These are phyloP conservation scores for Rhamphomyia laevipes DNA, from an alignment of 2,888 invertebrate genomes.

Conservation along the genomic window DNA sequence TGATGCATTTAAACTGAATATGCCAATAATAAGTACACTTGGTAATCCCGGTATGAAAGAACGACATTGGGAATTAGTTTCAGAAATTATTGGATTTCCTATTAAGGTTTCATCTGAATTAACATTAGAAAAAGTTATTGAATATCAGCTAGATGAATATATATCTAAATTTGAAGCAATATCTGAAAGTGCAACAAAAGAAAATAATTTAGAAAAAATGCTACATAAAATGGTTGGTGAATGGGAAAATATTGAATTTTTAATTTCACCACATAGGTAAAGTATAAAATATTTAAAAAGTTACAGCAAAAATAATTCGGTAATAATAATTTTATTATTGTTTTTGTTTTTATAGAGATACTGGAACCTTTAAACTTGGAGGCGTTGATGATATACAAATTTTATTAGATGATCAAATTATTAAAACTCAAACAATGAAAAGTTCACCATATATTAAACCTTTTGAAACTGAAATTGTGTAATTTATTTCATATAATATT, in stretches of 20 bases:
- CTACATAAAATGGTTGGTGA: conserved; percentile 81
- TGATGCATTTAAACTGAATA: conserved; percentile 74
- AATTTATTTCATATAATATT: conserved; percentile 25
- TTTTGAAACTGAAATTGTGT: conserved; percentile 74
- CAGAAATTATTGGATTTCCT: conserved; percentile 89
- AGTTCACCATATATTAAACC: conserved; percentile 95
- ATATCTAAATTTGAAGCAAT: conserved; percentile 81
- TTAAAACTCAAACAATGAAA: conserved; percentile 96
- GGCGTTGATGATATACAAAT: conserved; percentile 90
- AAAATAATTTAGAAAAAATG: conserved; percentile 82
- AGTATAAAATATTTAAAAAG: not conserved
- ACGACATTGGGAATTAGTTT: conserved; percentile 89
- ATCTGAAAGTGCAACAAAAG: conserved; percentile 91
- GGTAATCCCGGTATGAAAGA: conserved; percentile 91
- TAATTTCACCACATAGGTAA: conserved; percentile 53
- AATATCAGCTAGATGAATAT: conserved; percentile 80
- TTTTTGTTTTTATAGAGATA: conserved; percentile 55
- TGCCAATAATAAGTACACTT: conserved; percentile 85
- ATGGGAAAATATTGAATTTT: conserved; percentile 75
- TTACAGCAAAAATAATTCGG: not conserved
- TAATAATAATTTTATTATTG: not conserved
- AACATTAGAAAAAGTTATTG: conserved; percentile 75
- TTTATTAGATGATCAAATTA: conserved; percentile 86
- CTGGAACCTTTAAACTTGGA: conserved; percentile 81
- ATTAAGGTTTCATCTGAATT: conserved; percentile 72